Evolutionary conservation across 2,888 invertebrate species (phyloP).

Genomic region (Tetrapedia diversipes): DNA sequence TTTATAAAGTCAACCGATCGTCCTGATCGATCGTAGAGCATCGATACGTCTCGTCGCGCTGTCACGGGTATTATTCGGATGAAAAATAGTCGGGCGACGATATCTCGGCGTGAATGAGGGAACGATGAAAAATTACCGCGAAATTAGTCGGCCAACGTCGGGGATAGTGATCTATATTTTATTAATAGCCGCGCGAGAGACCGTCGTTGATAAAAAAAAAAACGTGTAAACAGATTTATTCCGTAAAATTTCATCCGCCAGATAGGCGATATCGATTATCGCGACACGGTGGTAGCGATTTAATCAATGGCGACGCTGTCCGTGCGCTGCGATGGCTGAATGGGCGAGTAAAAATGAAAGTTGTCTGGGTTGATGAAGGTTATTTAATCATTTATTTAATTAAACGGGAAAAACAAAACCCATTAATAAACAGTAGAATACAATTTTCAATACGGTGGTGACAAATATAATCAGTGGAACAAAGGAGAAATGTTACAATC

Average conservation of each 20-base stretch:
- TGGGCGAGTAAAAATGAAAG: too few relatives aligned
- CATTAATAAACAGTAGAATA: too few relatives aligned
- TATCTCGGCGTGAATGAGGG: conserved; percentile 2
- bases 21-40: conserved; percentile 7
- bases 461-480: too few relatives aligned
- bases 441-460: too few relatives aligned
- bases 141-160: conserved; percentile 44
- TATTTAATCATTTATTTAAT: too few relatives aligned
- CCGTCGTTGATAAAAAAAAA: conserved; percentile 17
- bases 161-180: conserved; percentile 47
- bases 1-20: not conserved
- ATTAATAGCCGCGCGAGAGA: conserved; percentile 39
- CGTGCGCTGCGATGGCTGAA: too few relatives aligned
- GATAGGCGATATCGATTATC: not conserved
- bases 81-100: conserved; percentile 24
- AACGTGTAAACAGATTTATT: conserved; percentile 45
- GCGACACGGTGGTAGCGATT: not conserved
- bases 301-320: not conserved
- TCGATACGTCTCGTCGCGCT: not conserved
- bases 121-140: conserved; percentile 48
- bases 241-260: conserved; percentile 1
- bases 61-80: conserved; percentile 35
- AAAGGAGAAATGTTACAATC: too few relatives aligned
- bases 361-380: too few relatives aligned
- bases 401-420: too few relatives aligned